These are phyloP conservation scores for Trichomycterus rosablanca DNA, from an alignment of 2,113 vertebrate genomes.

Conservation along the genomic window DNA sequence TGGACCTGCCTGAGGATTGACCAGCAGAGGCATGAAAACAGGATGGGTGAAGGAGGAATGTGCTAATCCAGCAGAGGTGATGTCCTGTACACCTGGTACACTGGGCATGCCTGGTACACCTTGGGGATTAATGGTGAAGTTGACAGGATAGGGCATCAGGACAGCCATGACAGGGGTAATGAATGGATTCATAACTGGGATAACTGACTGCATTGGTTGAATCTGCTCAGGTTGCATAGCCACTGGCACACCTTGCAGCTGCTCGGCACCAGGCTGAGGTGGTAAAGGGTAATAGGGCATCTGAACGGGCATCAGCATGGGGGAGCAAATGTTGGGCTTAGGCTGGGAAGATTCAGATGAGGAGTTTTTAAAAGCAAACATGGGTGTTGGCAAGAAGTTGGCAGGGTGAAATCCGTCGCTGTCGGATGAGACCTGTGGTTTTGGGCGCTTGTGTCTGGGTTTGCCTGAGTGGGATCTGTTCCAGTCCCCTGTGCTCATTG, in stretches of 20 bases:
- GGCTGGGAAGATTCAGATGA: conserved; percentile 60
- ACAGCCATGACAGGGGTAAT: conserved; percentile 65
- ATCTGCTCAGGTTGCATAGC: conserved; percentile 52
- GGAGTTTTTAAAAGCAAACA: conserved; percentile 51
- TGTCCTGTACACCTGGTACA: background rate
- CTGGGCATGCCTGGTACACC: conserved; percentile 32
- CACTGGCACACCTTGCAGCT: conserved; percentile 33
- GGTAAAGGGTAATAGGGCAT: conserved; percentile 46
- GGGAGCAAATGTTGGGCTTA: conserved; percentile 34
- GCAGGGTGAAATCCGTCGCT: conserved; percentile 51
- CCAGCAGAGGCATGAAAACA: conserved; percentile 40
- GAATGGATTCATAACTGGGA: conserved; percentile 56
- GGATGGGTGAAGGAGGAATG: conserved; percentile 45
- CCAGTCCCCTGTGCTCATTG: conserved; percentile 47
- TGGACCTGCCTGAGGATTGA: conserved; percentile 32
- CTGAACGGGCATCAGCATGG: conserved; percentile 55
- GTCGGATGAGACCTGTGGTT: conserved; percentile 60
- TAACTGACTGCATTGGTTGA: conserved; percentile 47
- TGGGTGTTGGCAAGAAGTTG: conserved; percentile 37
- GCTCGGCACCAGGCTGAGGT: conserved; percentile 45
- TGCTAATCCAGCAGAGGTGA: background rate
- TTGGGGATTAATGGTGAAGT: conserved; percentile 56
- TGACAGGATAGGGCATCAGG: conserved; percentile 67
- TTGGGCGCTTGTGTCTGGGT: conserved; percentile 69
- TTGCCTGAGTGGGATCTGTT: conserved; percentile 65